A percentile compares a stretch with the other conserved stretches of the same genome.
Conservation (phyloP, 2,888 invertebrate genomes). For the Camponotus fellah region DNA sequence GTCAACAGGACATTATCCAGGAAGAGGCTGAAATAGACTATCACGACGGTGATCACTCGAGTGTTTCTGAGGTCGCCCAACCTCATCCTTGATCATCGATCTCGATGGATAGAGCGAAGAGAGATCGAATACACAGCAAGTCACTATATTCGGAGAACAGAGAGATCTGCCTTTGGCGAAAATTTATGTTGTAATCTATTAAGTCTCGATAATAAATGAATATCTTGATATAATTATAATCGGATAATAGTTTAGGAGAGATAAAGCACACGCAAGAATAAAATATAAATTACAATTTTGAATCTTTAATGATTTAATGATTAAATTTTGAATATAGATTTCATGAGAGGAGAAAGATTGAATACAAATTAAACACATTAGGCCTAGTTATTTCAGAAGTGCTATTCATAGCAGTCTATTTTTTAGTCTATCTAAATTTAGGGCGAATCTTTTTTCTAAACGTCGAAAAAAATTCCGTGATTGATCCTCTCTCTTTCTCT, state of each 20-base stretch:
- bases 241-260: background rate
- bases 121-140: background rate
- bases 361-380: background rate
- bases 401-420: background rate
- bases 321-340: background rate
- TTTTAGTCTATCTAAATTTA: background rate
- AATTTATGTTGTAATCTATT: background rate
- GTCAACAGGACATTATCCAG: conserved; percentile 95
- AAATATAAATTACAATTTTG: background rate
- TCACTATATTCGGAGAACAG: background rate
- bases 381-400: background rate
- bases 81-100: conserved; percentile 57
- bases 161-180: background rate
- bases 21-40: conserved; percentile 92
- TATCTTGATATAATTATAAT: background rate
- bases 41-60: conserved; percentile 85
- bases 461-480: background rate
- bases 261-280: background rate
- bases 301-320: background rate
- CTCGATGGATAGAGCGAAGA: background rate
- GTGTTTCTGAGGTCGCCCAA: conserved; percentile 51
- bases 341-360: background rate
- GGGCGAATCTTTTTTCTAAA: background rate
- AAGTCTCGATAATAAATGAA: background rate
- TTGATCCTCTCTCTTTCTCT: background rate